Conservation (phyloP, 2,888 invertebrate species). For the Zygaena filipendulae region DNA sequence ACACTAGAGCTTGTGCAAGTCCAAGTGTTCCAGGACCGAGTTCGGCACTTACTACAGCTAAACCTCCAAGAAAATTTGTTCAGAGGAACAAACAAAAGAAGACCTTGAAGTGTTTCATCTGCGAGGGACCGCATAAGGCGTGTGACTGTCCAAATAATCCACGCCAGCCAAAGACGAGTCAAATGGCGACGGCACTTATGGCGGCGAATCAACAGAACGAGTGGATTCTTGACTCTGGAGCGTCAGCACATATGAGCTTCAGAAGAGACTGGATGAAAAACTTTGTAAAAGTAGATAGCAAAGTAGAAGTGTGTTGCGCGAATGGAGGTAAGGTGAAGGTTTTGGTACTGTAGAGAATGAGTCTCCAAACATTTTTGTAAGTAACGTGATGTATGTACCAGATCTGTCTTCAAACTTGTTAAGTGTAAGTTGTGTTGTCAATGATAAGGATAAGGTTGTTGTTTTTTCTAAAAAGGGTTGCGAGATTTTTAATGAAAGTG, state of each 20-base stretch:
- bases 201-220: neutral
- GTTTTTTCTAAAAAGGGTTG: neutral
- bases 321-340: slow-evolving; percentile 1
- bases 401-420: neutral
- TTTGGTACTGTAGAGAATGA: neutral
- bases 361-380: neutral
- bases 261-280: neutral
- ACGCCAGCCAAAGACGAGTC: too few species aligned
- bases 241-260: neutral
- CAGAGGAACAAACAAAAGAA: slow-evolving; percentile 1
- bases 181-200: neutral
- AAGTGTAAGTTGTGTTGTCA: neutral
- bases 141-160: neutral
- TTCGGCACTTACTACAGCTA: neutral
- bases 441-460: neutral
- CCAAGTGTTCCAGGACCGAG: neutral
- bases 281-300: neutral
- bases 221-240: slow-evolving; percentile 1
- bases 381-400: neutral
- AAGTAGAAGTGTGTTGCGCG: neutral
- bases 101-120: neutral
- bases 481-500: neutral
- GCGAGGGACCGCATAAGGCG: neutral
- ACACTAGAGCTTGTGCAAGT: neutral
- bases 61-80: neutral